Evolutionary conservation across 1,140 invertebrate genomes (phyloP).

Genomic region (Caenorhabditis remanei): DNA sequence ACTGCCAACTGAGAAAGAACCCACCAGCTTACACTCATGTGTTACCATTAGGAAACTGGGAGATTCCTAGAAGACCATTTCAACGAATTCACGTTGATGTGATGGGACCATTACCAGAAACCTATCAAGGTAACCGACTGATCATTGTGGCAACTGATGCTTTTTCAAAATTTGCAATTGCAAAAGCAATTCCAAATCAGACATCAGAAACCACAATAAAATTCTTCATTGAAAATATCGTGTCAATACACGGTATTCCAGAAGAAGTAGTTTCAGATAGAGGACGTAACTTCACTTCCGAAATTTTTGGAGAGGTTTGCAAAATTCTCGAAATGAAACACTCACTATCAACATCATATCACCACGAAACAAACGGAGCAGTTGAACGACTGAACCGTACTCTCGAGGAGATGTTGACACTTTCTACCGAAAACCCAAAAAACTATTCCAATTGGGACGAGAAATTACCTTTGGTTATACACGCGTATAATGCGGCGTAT

Average conservation of each 20-base stretch:
- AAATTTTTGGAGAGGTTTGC: not conserved
- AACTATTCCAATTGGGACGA: not conserved
- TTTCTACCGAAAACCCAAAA: not conserved
- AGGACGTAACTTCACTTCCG: not conserved
- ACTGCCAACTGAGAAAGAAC: not conserved
- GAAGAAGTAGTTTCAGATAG: not conserved
- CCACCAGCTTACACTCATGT: not conserved
- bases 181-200: not conserved
- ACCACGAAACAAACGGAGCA: not conserved
- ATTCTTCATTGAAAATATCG: not conserved
- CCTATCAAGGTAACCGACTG: not conserved
- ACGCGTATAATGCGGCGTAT: not conserved
- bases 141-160: not conserved
- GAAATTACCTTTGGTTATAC: not conserved
- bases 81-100: conserved; percentile 3
- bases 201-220: not conserved
- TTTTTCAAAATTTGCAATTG: conserved; percentile 1
- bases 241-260: not conserved
- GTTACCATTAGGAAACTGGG: not conserved
- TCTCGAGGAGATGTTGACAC: not conserved
- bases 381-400: not conserved
- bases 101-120: not conserved
- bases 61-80: not conserved
- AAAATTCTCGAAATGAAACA: not conserved
- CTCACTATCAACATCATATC: not conserved